Evolutionary conservation across 2,888 invertebrate genomes (phyloP).

Genomic region (Gari tellinella): DNA sequence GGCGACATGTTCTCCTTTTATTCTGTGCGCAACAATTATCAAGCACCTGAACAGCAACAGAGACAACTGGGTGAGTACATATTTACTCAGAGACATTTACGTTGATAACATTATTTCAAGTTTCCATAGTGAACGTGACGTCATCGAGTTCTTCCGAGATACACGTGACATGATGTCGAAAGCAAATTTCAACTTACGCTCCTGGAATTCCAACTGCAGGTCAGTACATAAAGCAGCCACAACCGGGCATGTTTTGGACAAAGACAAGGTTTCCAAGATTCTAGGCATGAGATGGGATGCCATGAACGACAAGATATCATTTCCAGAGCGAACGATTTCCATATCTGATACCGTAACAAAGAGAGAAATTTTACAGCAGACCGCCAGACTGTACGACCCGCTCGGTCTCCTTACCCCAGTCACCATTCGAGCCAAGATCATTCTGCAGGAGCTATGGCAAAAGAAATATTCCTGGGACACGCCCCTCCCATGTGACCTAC

Average conservation of each 20-base stretch:
- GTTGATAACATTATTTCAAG: conserved; percentile 41
- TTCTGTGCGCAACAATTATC: conserved; percentile 11
- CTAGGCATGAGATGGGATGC: conserved; percentile 20
- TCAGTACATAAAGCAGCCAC: too few relatives aligned
- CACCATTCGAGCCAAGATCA: conserved; percentile 25
- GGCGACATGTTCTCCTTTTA: conserved; percentile 36
- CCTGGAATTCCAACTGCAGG: too few relatives aligned
- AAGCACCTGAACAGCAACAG: conserved; percentile 14
- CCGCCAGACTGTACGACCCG: conserved; percentile 38
- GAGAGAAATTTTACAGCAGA: conserved; percentile 25
- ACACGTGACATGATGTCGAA: conserved; percentile 19
- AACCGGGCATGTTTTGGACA: conserved; percentile 4
- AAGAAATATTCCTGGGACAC: conserved; percentile 14
- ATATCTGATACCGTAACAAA: conserved; percentile 12
- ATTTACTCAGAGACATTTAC: conserved; percentile 19
- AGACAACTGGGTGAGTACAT: neutral
- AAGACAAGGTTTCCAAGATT: conserved; percentile 9
- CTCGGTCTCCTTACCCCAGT: conserved; percentile 32
- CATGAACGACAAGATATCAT: neutral
- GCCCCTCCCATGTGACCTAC: conserved; percentile 1
- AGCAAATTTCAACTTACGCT: conserved; percentile 44
- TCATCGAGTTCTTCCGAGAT: conserved; percentile 14
- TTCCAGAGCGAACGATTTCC: conserved; percentile 2
- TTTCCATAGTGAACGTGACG: conserved; percentile 2
- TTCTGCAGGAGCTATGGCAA: conserved; percentile 29